Evolutionary conservation across 2,888 invertebrate genomes (phyloP).

Genomic region (Seira sanloemensis): DNA sequence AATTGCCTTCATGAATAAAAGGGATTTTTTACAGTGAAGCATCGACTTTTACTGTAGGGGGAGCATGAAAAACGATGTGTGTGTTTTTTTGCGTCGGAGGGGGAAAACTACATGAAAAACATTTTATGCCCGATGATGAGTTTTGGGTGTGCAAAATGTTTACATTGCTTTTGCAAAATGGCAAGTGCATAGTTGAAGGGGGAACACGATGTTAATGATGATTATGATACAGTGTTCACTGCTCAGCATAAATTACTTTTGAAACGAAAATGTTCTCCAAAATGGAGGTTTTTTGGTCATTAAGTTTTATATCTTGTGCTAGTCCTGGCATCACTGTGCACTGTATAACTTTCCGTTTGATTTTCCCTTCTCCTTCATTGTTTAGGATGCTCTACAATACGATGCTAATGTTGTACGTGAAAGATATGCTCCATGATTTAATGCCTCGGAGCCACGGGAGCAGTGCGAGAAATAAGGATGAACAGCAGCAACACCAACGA

Average conservation of each 20-base stretch:
- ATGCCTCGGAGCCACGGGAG: constrained; percentile 75
- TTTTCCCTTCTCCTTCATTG: constrained; percentile 6
- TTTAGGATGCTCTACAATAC: constrained; percentile 78
- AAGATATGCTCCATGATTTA: constrained; percentile 77
- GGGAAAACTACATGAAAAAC: neutral
- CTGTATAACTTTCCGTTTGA: constrained; percentile 10
- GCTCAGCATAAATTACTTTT: constrained; percentile 10
- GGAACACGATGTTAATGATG: neutral
- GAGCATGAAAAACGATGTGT: neutral
- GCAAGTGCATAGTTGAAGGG: neutral
- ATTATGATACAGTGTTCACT: neutral
- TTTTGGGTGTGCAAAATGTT: neutral
- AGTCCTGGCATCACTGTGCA: neutral
- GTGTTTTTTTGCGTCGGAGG: neutral
- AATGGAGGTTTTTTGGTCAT: constrained; percentile 19
- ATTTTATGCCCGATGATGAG: neutral
- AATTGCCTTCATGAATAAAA: neutral
- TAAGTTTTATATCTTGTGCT: constrained; percentile 9
- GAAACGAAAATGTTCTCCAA: no score
- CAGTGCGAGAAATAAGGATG: constrained; percentile 1
- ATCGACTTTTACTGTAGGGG: neutral
- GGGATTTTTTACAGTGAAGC: neutral
- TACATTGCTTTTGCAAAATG: neutral
- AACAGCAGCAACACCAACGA: constrained; percentile 26
- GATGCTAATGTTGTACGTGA: constrained; percentile 77